phyloP scores from a whole-genome alignment of 2,888 invertebrate genomes.

The Poecilus cupreus region DNA sequence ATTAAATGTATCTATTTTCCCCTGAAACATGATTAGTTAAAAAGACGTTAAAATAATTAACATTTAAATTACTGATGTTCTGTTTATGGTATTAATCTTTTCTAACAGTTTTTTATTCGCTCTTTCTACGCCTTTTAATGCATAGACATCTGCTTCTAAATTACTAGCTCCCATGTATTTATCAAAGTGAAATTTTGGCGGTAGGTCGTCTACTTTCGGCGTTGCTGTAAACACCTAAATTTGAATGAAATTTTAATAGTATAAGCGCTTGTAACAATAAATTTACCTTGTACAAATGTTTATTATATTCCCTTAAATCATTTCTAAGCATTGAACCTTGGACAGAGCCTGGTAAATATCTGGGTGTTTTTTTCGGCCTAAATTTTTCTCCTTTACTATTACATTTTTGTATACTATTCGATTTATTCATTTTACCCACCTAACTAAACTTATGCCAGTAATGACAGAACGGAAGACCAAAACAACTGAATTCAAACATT shows the following conservation, averaged over 20 bases:
- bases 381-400: constrained; percentile 64
- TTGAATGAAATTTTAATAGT: not conserved
- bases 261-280: not conserved
- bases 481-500: constrained; percentile 36
- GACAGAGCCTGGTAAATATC: constrained; percentile 68
- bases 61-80: constrained; percentile 74
- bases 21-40: constrained; percentile 62
- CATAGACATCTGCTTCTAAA: constrained; percentile 69
- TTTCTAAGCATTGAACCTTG: constrained; percentile 50
- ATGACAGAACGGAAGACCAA: not conserved
- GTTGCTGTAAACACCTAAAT: constrained; percentile 63
- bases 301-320: constrained; percentile 66
- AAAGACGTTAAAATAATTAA: not conserved
- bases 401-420: not conserved
- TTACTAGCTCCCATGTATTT: constrained; percentile 74
- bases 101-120: constrained; percentile 78
- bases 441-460: not conserved
- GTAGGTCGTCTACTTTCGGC: constrained; percentile 73
- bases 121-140: constrained; percentile 72
- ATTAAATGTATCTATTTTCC: constrained; percentile 67
- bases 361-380: constrained; percentile 63
- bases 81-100: constrained; percentile 77
- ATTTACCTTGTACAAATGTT: constrained; percentile 65
- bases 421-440: not conserved
- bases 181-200: constrained; percentile 75